A percentile compares a stretch with the other conserved stretches of the same genome.
These are phyloP conservation scores for Corythucha ciliata DNA, from an alignment of 2,888 invertebrate species.

Conservation along the genomic window DNA sequence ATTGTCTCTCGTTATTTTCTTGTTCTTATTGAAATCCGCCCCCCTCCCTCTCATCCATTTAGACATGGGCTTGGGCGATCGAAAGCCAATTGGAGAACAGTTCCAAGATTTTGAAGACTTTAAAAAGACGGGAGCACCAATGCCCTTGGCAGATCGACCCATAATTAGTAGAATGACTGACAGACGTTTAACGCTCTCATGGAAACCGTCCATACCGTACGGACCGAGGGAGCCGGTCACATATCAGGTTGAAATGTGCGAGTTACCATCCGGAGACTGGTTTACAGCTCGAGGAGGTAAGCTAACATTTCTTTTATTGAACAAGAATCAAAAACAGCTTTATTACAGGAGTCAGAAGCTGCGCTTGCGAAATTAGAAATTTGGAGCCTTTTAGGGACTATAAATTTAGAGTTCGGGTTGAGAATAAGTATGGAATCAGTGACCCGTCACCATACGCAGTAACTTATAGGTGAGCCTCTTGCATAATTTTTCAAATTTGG, in stretches of 20 bases:
- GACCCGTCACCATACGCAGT: constrained; percentile 89
- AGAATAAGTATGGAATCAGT: constrained; percentile 92
- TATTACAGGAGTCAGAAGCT: constrained; percentile 58
- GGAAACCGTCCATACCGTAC: constrained; percentile 87
- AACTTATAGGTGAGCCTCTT: constrained; percentile 50
- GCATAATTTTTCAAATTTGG: background rate
- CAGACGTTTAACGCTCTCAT: constrained; percentile 75
- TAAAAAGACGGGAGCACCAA: constrained; percentile 71
- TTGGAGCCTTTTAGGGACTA: constrained; percentile 90
- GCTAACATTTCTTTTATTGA: constrained; percentile 4
- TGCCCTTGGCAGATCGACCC: constrained; percentile 81
- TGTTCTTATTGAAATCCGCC: background rate
- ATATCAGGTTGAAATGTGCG: constrained; percentile 88
- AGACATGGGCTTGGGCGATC: constrained; percentile 24
- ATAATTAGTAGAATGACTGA: constrained; percentile 89
- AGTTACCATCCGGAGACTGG: constrained; percentile 88
- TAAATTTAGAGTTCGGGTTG: constrained; percentile 88
- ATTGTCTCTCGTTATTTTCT: too few relatives aligned
- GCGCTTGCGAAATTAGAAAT: constrained; percentile 80
- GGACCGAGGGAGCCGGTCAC: constrained; percentile 83
- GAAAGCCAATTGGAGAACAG: constrained; percentile 50
- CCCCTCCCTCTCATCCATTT: background rate
- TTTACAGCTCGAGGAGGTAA: constrained; percentile 68
- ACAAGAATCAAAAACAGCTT: background rate
- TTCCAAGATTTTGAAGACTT: constrained; percentile 76